Percentiles rank a stretch among this genome's conserved stretches.
Evolutionary conservation across 2,888 invertebrate species (phyloP).

Genomic region (Patella ulyssiponensis): DNA sequence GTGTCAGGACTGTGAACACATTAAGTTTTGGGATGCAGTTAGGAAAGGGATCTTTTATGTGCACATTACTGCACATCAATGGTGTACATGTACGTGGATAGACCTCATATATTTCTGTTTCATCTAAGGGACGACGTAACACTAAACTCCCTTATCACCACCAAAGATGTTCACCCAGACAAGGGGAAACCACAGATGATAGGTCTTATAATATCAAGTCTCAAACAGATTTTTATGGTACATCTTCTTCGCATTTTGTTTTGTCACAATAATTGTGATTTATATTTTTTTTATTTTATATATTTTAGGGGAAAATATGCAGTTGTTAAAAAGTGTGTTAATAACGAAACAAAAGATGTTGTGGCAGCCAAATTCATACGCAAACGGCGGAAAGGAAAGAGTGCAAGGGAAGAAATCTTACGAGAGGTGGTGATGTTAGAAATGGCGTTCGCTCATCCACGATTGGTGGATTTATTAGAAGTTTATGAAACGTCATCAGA

Average conservation of each 20-base stretch:
- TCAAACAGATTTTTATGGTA: neutral
- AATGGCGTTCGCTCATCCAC: conserved; percentile 82
- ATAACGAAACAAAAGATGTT: conserved; percentile 87
- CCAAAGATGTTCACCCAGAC: too few relatives aligned
- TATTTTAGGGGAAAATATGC: conserved; percentile 96
- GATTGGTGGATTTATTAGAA: conserved; percentile 92
- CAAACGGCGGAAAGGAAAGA: conserved; percentile 82
- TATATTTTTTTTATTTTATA: neutral
- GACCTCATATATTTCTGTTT: too few relatives aligned
- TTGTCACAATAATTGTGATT: neutral
- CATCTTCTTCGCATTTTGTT: neutral
- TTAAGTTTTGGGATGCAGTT: too few relatives aligned
- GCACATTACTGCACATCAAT: too few relatives aligned
- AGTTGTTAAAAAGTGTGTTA: conserved; percentile 90
- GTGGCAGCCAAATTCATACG: conserved; percentile 96
- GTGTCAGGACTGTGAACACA: too few relatives aligned
- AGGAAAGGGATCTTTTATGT: too few relatives aligned
- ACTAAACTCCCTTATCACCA: too few relatives aligned
- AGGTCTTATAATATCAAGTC: too few relatives aligned
- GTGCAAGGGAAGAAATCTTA: conserved; percentile 89
- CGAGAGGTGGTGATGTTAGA: conserved; percentile 95
- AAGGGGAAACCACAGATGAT: too few relatives aligned
- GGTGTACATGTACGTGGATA: too few relatives aligned
- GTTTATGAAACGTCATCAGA: conserved; percentile 82
- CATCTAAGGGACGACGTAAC: too few relatives aligned